phyloP scores from a whole-genome alignment of 2,113 vertebrate species.

The Hippocampus guttulatus region DNA sequence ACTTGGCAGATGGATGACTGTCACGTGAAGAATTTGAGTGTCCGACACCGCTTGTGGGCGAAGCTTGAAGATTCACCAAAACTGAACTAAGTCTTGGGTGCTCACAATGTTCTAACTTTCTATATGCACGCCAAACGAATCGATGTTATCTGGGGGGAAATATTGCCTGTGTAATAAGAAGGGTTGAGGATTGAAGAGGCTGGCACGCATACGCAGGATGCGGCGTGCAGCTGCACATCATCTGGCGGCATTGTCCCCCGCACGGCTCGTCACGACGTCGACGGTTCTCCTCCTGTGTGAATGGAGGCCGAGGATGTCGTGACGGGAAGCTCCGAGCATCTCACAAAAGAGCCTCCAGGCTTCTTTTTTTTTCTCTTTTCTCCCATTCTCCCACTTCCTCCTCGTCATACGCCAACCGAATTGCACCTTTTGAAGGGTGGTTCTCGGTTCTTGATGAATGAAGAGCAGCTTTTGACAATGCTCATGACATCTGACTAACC shows the following conservation, averaged over 20 bases:
- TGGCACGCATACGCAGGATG: constrained; percentile 17
- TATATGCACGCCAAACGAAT: not conserved
- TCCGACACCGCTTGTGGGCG: not conserved
- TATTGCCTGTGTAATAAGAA: not conserved
- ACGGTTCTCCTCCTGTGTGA: not conserved
- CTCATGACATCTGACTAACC: constrained; percentile 36
- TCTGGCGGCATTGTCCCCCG: constrained; percentile 54
- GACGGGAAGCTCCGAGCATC: constrained; percentile 46
- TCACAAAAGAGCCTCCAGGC: not conserved
- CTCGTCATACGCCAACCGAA: constrained; percentile 34
- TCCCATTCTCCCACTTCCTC: constrained; percentile 5
- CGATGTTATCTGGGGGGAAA: not conserved
- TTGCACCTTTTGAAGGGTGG: not conserved
- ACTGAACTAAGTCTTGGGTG: not conserved
- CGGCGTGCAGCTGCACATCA: constrained; percentile 62
- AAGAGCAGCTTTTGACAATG: constrained; percentile 5
- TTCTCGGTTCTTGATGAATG: constrained; percentile 18
- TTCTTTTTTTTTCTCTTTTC: not conserved
- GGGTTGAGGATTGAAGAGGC: not conserved
- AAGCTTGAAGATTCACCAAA: not conserved
- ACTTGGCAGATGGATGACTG: not conserved
- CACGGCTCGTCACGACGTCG: constrained; percentile 53
- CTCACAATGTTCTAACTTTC: too few relatives aligned
- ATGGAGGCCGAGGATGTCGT: constrained; percentile 49
- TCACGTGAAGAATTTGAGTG: not conserved